These are phyloP conservation scores for Agrypnus murinus DNA, from an alignment of 2,888 invertebrate species.

Conservation along the genomic window DNA sequence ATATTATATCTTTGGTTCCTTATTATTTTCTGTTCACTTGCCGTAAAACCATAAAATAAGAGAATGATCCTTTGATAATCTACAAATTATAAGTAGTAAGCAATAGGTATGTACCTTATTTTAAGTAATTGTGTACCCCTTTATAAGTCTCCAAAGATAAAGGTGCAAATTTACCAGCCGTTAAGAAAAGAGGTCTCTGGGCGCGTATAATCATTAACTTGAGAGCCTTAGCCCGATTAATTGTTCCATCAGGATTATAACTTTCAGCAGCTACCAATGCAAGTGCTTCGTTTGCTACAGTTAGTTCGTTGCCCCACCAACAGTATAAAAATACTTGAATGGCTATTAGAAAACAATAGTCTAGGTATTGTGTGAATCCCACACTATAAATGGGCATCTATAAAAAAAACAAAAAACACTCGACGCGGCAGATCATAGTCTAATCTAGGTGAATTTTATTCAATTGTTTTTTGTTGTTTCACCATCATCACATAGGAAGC, in stretches of 20 bases:
- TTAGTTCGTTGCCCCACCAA: conserved; percentile 59
- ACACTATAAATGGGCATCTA: conserved; percentile 51
- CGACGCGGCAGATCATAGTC: too few relatives aligned
- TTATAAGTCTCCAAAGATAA: conserved; percentile 54
- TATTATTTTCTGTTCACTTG: conserved; percentile 34
- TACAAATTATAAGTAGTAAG: conserved; percentile 40
- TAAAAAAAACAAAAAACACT: conserved; percentile 18
- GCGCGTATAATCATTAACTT: conserved; percentile 54
- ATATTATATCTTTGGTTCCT: background rate
- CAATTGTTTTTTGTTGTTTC: too few relatives aligned
- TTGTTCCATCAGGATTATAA: conserved; percentile 49
- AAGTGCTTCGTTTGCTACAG: conserved; percentile 51
- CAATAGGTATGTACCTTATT: background rate
- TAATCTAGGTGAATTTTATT: too few relatives aligned
- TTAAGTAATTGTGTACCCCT: too few relatives aligned
- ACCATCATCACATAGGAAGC: too few relatives aligned
- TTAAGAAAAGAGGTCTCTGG: conserved; percentile 54
- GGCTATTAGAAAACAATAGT: conserved; percentile 54
- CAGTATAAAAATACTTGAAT: conserved; percentile 57
- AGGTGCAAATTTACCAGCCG: conserved; percentile 57
- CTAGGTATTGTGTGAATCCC: conserved; percentile 51
- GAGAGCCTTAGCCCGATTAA: conserved; percentile 49
- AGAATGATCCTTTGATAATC: conserved; percentile 51
- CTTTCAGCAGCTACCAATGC: conserved; percentile 51
- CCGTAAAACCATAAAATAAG: conserved; percentile 52